Base-by-base conservation (phyloP, 92 coral and sea anemone species). In the Parazoanthus atlanticus region DNA sequence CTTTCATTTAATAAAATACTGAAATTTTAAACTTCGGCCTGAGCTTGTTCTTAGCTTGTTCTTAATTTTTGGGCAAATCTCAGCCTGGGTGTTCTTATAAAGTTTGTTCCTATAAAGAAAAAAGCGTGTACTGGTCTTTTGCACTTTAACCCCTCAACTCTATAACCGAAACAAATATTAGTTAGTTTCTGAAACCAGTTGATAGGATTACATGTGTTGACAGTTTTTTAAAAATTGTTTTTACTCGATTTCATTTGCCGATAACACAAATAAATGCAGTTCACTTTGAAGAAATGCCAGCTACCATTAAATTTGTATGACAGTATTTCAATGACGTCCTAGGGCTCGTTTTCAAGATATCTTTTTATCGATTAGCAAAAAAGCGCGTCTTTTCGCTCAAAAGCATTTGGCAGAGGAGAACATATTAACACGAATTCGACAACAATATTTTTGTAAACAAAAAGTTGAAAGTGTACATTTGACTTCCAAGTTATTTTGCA, bases 221-320 rank as follows among this genome's bases (percentile, higher is more conserved):
- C 56, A 49, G 67, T 21, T 61, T 19, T 19, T 19, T 61, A 3
- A 21, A 61, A 28, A 46, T 47, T 25, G 31, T 40, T 10, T 46
- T 28, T 46, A 28, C 31, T 78, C 65, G 56, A 78, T 43, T 11
- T 9, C 2, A 3, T 28, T 0, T 19, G 0, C 40, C 54, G 46
- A 36, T 33, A 15, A 73, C 78, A 29, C 43, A 78, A 29, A n/a
- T 28, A 47, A 8, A 46, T 1, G 6, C 65, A 10, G 65, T 10
- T 32, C 2, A 29, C 31, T 78, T n/a, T 5, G 19, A 13, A 16
- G 54, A 78, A 74, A 46, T 47, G 29, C 36, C 66, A 78, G 30
- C 30, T 9, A n/a, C 65, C 23, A 43, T 78, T 43, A 78, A 47
- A 78, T 78, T 78, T 78, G 64, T 78, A 47, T 78, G 66, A 78